A percentile compares a stretch with the other conserved stretches of the same genome.
phyloP scores from a whole-genome alignment of 2,888 invertebrate genomes.

The Lutraria lutraria region DNA sequence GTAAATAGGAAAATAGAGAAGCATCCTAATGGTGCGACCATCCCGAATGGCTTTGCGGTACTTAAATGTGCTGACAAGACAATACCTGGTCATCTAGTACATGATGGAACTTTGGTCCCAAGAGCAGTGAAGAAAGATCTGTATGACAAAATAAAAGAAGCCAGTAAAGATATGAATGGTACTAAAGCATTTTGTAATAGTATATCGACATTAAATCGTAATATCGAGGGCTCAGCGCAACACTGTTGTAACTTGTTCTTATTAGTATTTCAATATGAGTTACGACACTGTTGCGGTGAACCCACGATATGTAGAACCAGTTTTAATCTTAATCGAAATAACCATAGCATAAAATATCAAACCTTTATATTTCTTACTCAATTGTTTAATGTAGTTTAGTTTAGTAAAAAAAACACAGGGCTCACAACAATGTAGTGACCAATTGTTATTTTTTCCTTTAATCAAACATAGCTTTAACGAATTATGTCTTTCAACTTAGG shows the following conservation, averaged over 20 bases:
- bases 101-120: constrained; percentile 28
- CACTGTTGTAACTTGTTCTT: no score
- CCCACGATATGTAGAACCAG: not conserved
- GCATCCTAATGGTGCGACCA: not conserved
- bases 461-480: no score
- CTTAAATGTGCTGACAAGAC: not conserved
- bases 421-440: no score
- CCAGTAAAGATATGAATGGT: constrained; percentile 11
- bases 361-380: not conserved
- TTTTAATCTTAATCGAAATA: not conserved
- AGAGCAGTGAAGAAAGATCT: constrained; percentile 43
- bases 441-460: no score
- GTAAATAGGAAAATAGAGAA: not conserved
- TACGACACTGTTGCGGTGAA: no score
- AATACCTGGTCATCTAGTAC: not conserved
- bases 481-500: not conserved
- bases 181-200: not conserved
- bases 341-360: no score
- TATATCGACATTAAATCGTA: not conserved
- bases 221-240: no score
- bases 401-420: no score
- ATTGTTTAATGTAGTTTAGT: not conserved
- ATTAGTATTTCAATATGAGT: no score
- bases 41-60: constrained; percentile 15
- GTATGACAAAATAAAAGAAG: constrained; percentile 4